phyloP scores from a whole-genome alignment of 2,888 invertebrate genomes.

The Tetheella fluctuosa region DNA sequence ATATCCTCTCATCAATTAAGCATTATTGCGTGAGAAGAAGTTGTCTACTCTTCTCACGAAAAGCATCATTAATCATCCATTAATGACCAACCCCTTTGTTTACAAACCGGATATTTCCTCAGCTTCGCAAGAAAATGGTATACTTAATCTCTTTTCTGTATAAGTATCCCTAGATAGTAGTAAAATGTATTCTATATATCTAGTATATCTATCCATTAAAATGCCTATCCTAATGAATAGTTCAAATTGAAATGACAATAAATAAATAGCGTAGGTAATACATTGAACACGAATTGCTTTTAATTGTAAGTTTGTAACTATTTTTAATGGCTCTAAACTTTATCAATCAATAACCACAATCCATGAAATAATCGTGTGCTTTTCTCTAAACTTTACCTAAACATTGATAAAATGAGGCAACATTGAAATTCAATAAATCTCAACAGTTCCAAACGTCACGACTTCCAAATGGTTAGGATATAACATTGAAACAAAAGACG shows the following conservation, averaged over 20 bases:
- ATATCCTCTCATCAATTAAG: conserved; percentile 4
- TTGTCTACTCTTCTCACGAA: conserved; percentile 16
- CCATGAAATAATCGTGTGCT: neutral
- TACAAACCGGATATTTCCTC: conserved; percentile 47
- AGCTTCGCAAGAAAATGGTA: conserved; percentile 31
- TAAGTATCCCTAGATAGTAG: too few species aligned
- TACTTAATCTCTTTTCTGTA: too few species aligned
- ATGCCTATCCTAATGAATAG: too few species aligned
- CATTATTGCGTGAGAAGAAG: conserved; percentile 19
- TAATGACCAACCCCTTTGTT: conserved; percentile 45
- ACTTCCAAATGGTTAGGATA: conserved; percentile 47
- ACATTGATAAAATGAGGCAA: conserved; percentile 29
- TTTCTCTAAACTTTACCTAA: neutral
- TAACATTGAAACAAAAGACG: conserved; percentile 59
- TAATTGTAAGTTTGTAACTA: neutral
- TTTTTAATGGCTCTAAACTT: neutral
- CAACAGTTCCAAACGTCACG: conserved; percentile 35
- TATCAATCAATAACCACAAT: neutral
- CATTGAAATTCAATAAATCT: conserved; percentile 56
- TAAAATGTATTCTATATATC: too few species aligned
- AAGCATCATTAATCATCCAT: conserved; percentile 46
- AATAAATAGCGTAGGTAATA: too few species aligned
- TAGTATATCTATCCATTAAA: too few species aligned
- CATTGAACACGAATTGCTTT: conserved; percentile 1
- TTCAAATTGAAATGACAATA: too few species aligned